Evolutionary conservation across 2,113 vertebrate genomes (phyloP).

Genomic region (Eulacestoma nigropectus): DNA sequence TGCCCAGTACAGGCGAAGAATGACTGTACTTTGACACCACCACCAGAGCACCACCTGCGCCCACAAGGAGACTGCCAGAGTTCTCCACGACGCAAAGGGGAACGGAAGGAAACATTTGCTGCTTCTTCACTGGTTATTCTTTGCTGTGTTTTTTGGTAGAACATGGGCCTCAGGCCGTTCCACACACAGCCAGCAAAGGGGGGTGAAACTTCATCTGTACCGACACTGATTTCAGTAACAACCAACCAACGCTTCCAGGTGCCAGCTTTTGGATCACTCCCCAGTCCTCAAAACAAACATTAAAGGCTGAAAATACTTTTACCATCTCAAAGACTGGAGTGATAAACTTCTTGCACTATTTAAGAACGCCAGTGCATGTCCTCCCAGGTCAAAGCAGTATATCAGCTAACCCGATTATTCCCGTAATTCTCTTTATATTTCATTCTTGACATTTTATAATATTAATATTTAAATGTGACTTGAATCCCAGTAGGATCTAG

Average conservation of each 20-base stretch:
- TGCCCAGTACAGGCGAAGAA: too few relatives aligned
- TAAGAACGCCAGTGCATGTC: neutral
- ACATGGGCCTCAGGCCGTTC: fast-evolving
- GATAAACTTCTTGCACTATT: neutral
- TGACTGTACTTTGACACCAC: neutral
- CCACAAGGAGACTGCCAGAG: neutral
- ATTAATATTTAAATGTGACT: neutral
- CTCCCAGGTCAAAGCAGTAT: neutral
- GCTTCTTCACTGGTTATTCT: neutral
- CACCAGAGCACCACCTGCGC: neutral
- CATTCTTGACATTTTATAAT: neutral
- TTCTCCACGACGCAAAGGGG: neutral
- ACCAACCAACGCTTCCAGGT: neutral
- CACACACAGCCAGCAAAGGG: neutral
- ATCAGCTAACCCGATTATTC: neutral
- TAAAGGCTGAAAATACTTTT: neutral
- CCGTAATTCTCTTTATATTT: neutral
- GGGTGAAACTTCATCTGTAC: neutral
- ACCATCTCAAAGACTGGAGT: neutral
- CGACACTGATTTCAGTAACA: neutral
- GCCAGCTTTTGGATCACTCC: neutral
- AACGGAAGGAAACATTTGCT: neutral
- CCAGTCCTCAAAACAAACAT: neutral
- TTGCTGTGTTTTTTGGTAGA: neutral
- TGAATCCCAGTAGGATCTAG: neutral